phyloP scores from a whole-genome alignment of 2,888 invertebrate species.

The Dicyrtoma fusca region DNA sequence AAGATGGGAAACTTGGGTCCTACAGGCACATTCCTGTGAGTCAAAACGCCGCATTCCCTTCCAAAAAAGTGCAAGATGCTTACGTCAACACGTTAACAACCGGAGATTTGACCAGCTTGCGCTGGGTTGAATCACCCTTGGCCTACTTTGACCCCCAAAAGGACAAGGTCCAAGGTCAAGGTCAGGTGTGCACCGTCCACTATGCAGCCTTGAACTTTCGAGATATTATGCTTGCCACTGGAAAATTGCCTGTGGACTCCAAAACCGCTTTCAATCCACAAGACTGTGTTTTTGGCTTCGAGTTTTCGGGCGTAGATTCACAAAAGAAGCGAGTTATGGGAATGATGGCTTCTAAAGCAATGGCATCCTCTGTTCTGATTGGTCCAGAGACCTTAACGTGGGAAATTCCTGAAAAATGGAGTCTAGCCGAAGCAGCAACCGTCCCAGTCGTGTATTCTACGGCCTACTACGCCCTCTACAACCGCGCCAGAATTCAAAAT shows the following conservation, averaged over 20 bases:
- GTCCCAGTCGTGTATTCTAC: slow-evolving; percentile 70
- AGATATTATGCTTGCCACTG: slow-evolving; percentile 92
- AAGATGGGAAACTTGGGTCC: slow-evolving; percentile 77
- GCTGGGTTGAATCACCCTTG: slow-evolving; percentile 75
- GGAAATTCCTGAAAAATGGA: slow-evolving; percentile 69
- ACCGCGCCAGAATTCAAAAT: slow-evolving; percentile 65
- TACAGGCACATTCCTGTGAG: slow-evolving; percentile 73
- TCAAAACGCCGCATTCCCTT: slow-evolving; percentile 58
- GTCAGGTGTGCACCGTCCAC: slow-evolving; percentile 64
- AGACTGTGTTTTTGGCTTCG: slow-evolving; percentile 67
- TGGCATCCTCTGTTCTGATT: slow-evolving; percentile 64
- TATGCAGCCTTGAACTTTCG: slow-evolving; percentile 90
- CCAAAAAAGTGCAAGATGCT: slow-evolving; percentile 65
- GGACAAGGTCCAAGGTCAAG: slow-evolving; percentile 65
- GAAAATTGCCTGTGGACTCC: slow-evolving; percentile 81
- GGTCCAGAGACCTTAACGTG: slow-evolving; percentile 73
- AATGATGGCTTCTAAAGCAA: slow-evolving; percentile 76
- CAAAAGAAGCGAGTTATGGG: slow-evolving; percentile 62
- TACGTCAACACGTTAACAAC: slow-evolving; percentile 75
- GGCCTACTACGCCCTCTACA: slow-evolving; percentile 67
- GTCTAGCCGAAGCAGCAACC: slow-evolving; percentile 68
- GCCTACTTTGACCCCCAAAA: slow-evolving; percentile 50
- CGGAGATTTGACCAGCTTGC: slow-evolving; percentile 83
- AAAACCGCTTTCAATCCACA: slow-evolving; percentile 66
- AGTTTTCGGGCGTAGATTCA: slow-evolving; percentile 63